Percentiles rank a stretch among this genome's conserved stretches.
phyloP scores from a whole-genome alignment of 2,113 vertebrate species.

The Myiopsitta monachus region DNA sequence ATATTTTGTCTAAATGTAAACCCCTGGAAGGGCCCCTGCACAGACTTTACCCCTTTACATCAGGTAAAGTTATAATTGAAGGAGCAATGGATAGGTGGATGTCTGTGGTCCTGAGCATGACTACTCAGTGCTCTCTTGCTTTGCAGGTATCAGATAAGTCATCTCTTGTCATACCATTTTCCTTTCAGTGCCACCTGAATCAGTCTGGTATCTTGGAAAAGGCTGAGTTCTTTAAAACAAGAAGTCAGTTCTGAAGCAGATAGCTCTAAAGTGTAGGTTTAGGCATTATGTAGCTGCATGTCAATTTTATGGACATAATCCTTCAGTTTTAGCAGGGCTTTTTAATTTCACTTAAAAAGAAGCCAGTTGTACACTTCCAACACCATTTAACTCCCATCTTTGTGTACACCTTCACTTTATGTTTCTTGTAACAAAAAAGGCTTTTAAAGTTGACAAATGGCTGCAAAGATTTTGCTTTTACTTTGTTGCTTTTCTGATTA shows the following conservation, averaged over 20 bases:
- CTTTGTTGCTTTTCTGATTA: conserved; percentile 69
- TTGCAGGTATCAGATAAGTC: neutral
- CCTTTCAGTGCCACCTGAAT: neutral
- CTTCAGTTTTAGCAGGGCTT: conserved; percentile 31
- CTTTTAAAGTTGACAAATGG: conserved; percentile 70
- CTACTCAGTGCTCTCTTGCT: neutral
- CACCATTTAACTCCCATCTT: conserved; percentile 15
- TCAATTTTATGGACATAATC: conserved; percentile 14
- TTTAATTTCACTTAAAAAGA: conserved; percentile 25
- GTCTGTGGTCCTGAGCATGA: neutral
- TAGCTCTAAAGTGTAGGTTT: neutral
- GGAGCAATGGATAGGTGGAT: neutral
- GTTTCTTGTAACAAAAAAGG: conserved; percentile 54
- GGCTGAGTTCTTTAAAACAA: neutral
- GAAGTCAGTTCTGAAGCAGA: neutral
- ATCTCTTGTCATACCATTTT: neutral
- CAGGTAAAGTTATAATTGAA: neutral
- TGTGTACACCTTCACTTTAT: conserved; percentile 50
- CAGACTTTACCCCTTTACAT: neutral
- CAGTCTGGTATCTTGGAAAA: neutral
- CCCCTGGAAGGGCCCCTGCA: neutral
- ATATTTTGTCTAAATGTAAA: neutral
- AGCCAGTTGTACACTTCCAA: neutral
- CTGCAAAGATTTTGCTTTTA: conserved; percentile 60
- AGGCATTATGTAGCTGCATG: neutral